Percentiles rank a stretch among this genome's conserved stretches.
phyloP scores from a whole-genome alignment of 2,888 invertebrate genomes.

The Anticlea derivata region DNA sequence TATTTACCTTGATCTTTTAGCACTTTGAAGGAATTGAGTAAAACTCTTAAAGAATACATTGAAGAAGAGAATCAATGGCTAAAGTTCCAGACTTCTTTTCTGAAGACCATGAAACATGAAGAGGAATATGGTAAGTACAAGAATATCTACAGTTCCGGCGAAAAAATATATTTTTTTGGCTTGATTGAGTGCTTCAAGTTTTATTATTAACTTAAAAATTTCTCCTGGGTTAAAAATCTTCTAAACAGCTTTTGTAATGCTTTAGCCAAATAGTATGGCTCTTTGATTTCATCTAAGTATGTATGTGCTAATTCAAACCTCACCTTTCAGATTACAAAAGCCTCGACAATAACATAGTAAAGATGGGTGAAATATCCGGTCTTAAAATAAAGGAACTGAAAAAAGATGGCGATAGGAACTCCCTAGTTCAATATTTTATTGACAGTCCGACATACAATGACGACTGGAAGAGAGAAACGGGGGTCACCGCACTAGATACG shows the following conservation, averaged over 20 bases:
- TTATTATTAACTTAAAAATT: too few species aligned
- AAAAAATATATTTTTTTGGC: too few species aligned
- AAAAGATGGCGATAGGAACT: constrained; percentile 57
- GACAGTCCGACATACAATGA: constrained; percentile 58
- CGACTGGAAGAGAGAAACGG: constrained; percentile 53
- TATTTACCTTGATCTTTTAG: constrained; percentile 56
- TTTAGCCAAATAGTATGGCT: too few species aligned
- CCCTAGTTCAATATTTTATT: constrained; percentile 62
- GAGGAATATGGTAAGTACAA: constrained; percentile 60
- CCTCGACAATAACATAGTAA: constrained; percentile 53
- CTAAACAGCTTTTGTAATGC: too few species aligned
- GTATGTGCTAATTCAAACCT: background rate
- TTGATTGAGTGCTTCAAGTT: too few species aligned
- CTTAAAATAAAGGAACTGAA: constrained; percentile 62
- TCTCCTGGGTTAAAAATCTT: too few species aligned
- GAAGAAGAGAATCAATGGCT: constrained; percentile 57
- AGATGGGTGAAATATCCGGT: constrained; percentile 64
- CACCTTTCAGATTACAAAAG: constrained; percentile 58
- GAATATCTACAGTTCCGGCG: too few species aligned
- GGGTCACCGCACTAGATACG: constrained; percentile 55
- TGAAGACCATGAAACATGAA: constrained; percentile 63
- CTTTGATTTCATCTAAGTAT: too few species aligned
- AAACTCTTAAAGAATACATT: constrained; percentile 54
- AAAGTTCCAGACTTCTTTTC: constrained; percentile 61
- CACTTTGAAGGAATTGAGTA: constrained; percentile 49